Conservation (phyloP, 1,140 invertebrate genomes). For the Lasaia peninsularis region DNA sequence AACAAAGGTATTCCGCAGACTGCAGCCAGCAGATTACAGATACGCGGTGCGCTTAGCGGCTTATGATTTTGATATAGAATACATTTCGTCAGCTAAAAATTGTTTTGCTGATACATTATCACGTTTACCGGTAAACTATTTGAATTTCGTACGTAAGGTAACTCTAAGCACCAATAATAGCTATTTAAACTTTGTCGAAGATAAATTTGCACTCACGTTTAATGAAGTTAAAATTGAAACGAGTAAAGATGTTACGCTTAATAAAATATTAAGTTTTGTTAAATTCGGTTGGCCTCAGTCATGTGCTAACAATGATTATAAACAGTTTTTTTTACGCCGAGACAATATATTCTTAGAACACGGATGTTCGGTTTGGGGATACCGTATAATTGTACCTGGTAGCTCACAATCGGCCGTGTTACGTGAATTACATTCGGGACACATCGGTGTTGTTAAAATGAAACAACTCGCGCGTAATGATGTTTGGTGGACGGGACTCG, state of each 20-base stretch:
- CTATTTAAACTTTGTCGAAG: conserved; percentile 21
- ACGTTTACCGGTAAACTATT: neutral
- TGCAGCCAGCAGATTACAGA: neutral
- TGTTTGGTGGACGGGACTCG: conserved; percentile 74
- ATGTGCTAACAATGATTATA: too few relatives aligned
- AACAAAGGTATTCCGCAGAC: neutral
- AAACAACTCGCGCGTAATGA: conserved; percentile 47
- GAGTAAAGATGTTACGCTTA: conserved; percentile 22
- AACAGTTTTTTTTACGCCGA: neutral
- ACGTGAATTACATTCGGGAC: conserved; percentile 40
- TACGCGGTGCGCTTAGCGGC: neutral
- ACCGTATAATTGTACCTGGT: conserved; percentile 26
- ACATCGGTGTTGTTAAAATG: conserved; percentile 40
- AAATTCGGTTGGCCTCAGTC: conserved; percentile 28
- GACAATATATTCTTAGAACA: conserved; percentile 18
- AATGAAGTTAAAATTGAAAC: conserved; percentile 20
- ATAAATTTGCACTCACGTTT: conserved; percentile 15
- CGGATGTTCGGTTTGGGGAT: conserved; percentile 18
- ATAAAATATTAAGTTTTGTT: conserved; percentile 26
- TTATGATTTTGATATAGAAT: neutral
- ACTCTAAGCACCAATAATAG: neutral
- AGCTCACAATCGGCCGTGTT: conserved; percentile 29
- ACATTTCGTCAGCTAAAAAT: neutral
- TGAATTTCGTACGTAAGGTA: neutral
- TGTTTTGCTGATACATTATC: neutral